These are phyloP conservation scores for Phylloscopus trochilus DNA, from an alignment of 2,113 vertebrate species.

Conservation along the genomic window DNA sequence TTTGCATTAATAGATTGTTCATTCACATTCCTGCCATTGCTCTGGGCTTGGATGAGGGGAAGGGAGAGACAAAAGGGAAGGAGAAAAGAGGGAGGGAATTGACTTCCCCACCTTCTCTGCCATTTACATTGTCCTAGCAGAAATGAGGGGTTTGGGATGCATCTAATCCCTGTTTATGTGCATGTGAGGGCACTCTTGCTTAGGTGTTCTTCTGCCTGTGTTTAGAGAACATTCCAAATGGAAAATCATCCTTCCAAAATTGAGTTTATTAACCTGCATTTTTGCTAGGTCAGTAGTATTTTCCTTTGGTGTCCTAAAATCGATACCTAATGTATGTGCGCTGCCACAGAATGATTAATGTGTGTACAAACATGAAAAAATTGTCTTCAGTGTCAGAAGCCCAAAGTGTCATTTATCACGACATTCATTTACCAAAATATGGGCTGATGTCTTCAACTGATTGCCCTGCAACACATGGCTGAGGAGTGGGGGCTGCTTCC, in stretches of 20 bases:
- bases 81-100: neutral
- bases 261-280: neutral
- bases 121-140: neutral
- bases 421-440: neutral
- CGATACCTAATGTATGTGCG: neutral
- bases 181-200: neutral
- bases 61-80: neutral
- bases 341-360: neutral
- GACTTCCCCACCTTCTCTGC: neutral
- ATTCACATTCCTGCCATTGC: neutral
- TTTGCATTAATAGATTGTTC: neutral
- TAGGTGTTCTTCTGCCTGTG: neutral
- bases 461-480: neutral
- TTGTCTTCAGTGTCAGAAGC: neutral
- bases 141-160: neutral
- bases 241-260: neutral
- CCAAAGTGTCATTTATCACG: neutral
- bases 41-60: neutral
- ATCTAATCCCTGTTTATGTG: neutral
- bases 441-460: neutral
- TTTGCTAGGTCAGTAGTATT: neutral
- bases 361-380: neutral
- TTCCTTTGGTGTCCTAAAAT: conserved; percentile 1
- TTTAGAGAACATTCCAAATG: neutral
- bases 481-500: neutral